Evolutionary conservation across 1,140 invertebrate genomes (phyloP).

Genomic region (Drosophila pachea): DNA sequence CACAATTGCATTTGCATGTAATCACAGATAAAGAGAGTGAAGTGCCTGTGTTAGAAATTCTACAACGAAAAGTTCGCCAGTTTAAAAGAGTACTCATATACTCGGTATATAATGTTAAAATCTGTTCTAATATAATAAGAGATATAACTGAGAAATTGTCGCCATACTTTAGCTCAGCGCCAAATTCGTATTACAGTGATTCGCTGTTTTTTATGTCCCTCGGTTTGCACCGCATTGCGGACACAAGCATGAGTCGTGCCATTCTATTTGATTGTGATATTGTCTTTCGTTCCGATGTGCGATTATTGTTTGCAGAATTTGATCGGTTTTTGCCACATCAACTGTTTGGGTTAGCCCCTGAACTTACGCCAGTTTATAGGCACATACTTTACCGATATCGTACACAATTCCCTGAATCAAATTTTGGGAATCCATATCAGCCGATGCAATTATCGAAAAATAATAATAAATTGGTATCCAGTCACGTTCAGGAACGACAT

Average conservation of each 20-base stretch:
- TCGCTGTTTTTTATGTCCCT: constrained; percentile 90
- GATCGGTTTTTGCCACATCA: constrained; percentile 79
- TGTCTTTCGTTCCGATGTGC: constrained; percentile 86
- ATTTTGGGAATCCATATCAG: constrained; percentile 80
- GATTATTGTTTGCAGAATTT: constrained; percentile 85
- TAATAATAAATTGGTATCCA: constrained; percentile 47
- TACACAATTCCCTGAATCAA: constrained; percentile 82
- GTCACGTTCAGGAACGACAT: constrained; percentile 49
- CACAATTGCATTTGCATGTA: constrained; percentile 83
- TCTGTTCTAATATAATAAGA: constrained; percentile 82
- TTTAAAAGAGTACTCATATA: constrained; percentile 80
- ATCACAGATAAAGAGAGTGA: constrained; percentile 85
- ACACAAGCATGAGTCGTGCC: constrained; percentile 81
- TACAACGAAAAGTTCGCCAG: constrained; percentile 77
- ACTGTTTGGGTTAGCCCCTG: constrained; percentile 87
- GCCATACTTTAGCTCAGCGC: constrained; percentile 87
- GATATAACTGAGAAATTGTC: constrained; percentile 86
- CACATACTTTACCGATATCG: constrained; percentile 87
- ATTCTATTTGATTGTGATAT: constrained; percentile 90
- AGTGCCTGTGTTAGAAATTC: constrained; percentile 81
- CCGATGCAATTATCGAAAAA: constrained; percentile 53
- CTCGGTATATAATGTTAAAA: constrained; percentile 83
- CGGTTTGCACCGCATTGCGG: constrained; percentile 86
- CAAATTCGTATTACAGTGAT: constrained; percentile 90
- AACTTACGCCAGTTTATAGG: constrained; percentile 89